Conservation (phyloP, 2,888 invertebrate species). For the Neoascia interrupta region DNA sequence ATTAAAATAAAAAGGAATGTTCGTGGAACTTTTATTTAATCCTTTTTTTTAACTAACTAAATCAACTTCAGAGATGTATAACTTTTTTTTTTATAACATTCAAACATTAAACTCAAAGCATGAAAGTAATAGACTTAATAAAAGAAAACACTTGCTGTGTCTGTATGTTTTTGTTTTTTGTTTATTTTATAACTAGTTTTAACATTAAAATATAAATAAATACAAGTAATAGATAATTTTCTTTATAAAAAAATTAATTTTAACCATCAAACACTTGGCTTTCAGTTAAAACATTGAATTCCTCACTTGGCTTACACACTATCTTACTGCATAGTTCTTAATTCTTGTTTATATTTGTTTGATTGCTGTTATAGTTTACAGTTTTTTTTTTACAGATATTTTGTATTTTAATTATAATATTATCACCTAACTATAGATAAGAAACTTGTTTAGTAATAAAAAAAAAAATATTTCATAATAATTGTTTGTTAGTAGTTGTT, state of each 20-base stretch:
- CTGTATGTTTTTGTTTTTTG: background rate
- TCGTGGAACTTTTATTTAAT: constrained; percentile 17
- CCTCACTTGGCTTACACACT: constrained; percentile 5
- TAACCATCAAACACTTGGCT: background rate
- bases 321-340: constrained; percentile 15
- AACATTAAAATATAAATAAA: constrained; percentile 36
- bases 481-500: constrained; percentile 37
- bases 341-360: constrained; percentile 17
- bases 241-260: constrained; percentile 24
- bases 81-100: no score
- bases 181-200: constrained; percentile 11
- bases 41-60: constrained; percentile 27
- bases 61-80: constrained; percentile 20
- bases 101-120: constrained; percentile 16
- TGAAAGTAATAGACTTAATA: constrained; percentile 13
- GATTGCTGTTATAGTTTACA: constrained; percentile 16
- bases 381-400: background rate
- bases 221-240: constrained; percentile 22
- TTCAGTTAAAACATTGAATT: constrained; percentile 1
- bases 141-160: background rate
- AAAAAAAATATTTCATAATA: constrained; percentile 17
- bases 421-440: constrained; percentile 58
- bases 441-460: constrained; percentile 5
- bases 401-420: constrained; percentile 31
- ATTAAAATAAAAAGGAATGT: constrained; percentile 52